phyloP scores from a whole-genome alignment of 2,888 invertebrate species.

The Fragum fragum region DNA sequence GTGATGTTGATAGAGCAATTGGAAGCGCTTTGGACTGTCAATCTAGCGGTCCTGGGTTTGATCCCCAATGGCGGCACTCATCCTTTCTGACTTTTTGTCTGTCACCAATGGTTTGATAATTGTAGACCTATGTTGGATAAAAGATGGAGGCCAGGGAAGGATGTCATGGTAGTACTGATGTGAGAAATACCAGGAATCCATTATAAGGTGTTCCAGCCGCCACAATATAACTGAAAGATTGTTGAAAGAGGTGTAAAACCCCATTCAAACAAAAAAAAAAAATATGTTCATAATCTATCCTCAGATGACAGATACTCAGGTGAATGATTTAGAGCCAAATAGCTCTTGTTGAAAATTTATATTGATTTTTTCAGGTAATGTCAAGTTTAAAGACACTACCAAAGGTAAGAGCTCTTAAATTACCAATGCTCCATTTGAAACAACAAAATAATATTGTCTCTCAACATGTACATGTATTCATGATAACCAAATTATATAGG shows the following conservation, averaged over 20 bases:
- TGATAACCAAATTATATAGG: no score
- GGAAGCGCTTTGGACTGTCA: background rate
- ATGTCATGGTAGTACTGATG: constrained; percentile 3
- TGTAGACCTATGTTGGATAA: background rate
- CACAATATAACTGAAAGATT: constrained; percentile 3
- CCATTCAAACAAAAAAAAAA: background rate
- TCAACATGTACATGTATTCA: no score
- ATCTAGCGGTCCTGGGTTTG: background rate
- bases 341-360: no score
- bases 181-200: constrained; percentile 6
- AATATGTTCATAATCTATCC: no score
- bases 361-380: no score
- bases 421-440: no score
- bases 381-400: no score
- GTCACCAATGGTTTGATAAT: background rate
- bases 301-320: no score
- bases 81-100: background rate
- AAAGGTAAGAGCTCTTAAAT: no score
- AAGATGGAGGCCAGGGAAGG: background rate
- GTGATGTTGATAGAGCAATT: no score
- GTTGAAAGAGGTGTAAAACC: constrained; percentile 2
- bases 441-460: no score
- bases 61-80: background rate
- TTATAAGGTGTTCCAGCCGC: background rate
- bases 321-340: no score